Evolutionary conservation across 2,888 invertebrate species (phyloP), one percentile per base, ranked within the genome.

Genomic region (Stenchaetothrips biformis): DNA sequence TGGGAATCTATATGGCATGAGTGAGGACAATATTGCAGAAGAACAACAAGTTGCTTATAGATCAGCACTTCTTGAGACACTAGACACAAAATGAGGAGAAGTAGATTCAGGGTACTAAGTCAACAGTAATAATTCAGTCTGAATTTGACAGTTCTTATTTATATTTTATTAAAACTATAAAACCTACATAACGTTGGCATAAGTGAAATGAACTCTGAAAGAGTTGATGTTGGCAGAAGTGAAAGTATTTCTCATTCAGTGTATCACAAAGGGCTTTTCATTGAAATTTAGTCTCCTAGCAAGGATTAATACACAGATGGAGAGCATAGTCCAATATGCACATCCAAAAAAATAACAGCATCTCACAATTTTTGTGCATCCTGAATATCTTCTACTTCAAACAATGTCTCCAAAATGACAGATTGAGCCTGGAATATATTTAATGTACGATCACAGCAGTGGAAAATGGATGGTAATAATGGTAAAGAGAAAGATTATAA

Each of bases 101-200:
- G 18, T 13, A 59, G 18, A 13, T 18, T 6, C 16, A 59, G 16
- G 59, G 59, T 59, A 37, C 37, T 2, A 37, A 37, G 37, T 37
- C 37, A 37, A 37, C 37, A 37, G 37, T 37, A 37, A 37, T 37
- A 37, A 37, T 81, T 9, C 67, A 77, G 67, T 18, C 59, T 62
- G 78, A 27, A 77, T 53, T n/a, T 74, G 77, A 80, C 27, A n/a
- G 47, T 47, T 48, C 11, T 78, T 47, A 48, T 80, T 78, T 80
- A 37, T 21, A n/a, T 48, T 37, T 53, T 21, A 9, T 2, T 78
- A 18, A 78, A 21, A 13, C 16, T 25, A 48, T 48, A 37, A 59
- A 59, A 18, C 18, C 59, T 59, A 59, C 11, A 59, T 59, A 59
- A 59, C 59, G 18, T 13, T 59, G 59, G 59, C 59, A 18, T 13